Conservation (phyloP, 2,797 vertebrate genomes). For the Tarsius wallacei region DNA sequence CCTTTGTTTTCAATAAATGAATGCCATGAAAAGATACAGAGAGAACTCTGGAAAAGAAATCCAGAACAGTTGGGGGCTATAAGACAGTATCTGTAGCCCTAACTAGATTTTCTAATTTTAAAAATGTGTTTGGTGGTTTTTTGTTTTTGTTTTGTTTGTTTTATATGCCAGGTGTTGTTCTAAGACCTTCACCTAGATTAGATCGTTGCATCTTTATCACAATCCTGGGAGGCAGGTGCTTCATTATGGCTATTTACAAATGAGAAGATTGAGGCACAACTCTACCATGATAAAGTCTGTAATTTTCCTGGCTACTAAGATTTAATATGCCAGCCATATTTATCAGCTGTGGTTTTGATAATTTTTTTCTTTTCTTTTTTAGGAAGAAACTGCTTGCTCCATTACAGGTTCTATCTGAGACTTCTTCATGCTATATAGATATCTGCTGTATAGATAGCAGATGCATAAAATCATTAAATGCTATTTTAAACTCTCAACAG, state of each 20-base stretch:
- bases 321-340: background rate
- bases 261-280: background rate
- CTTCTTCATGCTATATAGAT: background rate
- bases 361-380: background rate
- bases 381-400: background rate
- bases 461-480: constrained; percentile 67
- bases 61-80: background rate
- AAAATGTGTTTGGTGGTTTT: background rate
- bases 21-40: background rate
- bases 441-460: background rate
- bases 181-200: background rate
- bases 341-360: background rate
- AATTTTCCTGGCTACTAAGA: background rate
- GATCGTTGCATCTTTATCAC: background rate
- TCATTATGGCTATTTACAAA: background rate
- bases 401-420: constrained; percentile 62
- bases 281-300: background rate
- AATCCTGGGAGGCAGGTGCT: background rate
- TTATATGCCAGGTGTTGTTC: background rate
- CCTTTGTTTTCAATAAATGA: background rate
- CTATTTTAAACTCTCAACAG: constrained; percentile 63
- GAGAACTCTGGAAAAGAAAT: background rate
- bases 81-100: background rate
- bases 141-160: background rate
- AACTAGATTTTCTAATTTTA: background rate